A percentile compares a stretch with the other conserved stretches of the same genome.
These are phyloP conservation scores for Agriopis marginaria DNA, from an alignment of 2,888 invertebrate species.

Conservation along the genomic window DNA sequence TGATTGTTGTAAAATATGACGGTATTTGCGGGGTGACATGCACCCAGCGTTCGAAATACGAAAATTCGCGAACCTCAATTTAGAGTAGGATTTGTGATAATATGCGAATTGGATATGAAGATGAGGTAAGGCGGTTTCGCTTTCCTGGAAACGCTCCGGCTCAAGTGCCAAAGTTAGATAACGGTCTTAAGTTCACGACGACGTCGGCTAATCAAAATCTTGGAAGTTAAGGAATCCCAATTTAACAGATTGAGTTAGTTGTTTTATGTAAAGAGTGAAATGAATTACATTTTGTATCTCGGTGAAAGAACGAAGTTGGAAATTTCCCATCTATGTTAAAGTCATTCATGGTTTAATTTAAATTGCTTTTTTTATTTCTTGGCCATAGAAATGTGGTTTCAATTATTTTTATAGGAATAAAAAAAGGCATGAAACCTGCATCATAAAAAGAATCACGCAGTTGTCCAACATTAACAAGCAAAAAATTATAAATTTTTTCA, in stretches of 20 bases:
- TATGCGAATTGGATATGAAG: slow-evolving; percentile 68
- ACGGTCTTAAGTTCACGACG: slow-evolving; percentile 58
- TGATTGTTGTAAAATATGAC: slow-evolving; percentile 63
- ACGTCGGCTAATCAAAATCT: slow-evolving; percentile 63
- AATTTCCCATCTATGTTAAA: neutral
- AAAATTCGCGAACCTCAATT: slow-evolving; percentile 65
- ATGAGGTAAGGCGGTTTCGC: slow-evolving; percentile 61
- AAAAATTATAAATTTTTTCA: slow-evolving; percentile 4
- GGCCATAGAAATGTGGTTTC: neutral
- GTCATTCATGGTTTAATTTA: neutral
- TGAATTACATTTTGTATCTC: slow-evolving; percentile 21
- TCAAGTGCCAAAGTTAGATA: slow-evolving; percentile 75
- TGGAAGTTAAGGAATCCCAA: slow-evolving; percentile 69
- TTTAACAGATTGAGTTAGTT: slow-evolving; percentile 62
- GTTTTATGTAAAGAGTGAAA: slow-evolving; percentile 38
- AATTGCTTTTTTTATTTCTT: neutral
- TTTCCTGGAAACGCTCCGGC: slow-evolving; percentile 55
- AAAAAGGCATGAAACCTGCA: neutral
- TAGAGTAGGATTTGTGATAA: slow-evolving; percentile 72
- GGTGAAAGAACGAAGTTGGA: slow-evolving; percentile 2
- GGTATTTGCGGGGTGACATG: slow-evolving; percentile 65
- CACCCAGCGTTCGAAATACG: slow-evolving; percentile 62
- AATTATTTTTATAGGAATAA: neutral
- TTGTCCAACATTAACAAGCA: slow-evolving; percentile 4
- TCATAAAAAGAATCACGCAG: neutral